Evolutionary conservation across 2,797 vertebrate species (phyloP), one percentile per base, ranked within the genome.

Genomic region (Oryzias sinensis): DNA sequence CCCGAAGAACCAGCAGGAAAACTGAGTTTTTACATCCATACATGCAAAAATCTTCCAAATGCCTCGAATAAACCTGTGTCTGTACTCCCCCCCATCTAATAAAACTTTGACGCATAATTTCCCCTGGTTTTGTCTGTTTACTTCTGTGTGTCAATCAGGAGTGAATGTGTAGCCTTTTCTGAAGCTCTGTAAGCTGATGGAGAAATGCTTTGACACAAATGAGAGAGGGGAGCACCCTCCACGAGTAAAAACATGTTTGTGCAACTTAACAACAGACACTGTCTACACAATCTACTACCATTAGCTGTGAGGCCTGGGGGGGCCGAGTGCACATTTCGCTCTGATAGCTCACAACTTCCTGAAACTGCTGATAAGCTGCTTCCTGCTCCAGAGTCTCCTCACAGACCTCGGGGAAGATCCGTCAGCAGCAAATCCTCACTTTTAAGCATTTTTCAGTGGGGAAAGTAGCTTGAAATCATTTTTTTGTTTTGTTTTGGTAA

Each of bases 341-440:
- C 0, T 1, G 9, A 55, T 65, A 76, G 59, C 24, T 20, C 41
- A 51, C 48, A 42, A 52, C 58, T 79, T 77, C 68, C 72, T 74
- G 4, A 45, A 46, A 24, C 48, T 9, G 8, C 54, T 59, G 67
- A 77, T 69, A 63, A 70, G 56, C 14, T 6, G 6, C 63, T 73
- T 76, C 59, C 15, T 29, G n/a, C 27, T 9, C 42, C 6, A 41
- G 2, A 2, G 29, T 51, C 29, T 17, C 17, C 22, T 16, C 6
- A 2, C 1, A 22, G 14, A 42, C 18, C n/a, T 40, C n/a, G 1
- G 17, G 8, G 9, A 11, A 6, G 1, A 15, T 43, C 4, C 49
- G 29, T 51, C 5, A 18, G 7, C 4, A 1, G 7, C 11, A 42
- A 37, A 4, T 14, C 14, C 47, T 29, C 16, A 50, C 62, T 15